These are phyloP conservation scores for Erinaceus europaeus DNA, from an alignment of 2,113 vertebrate genomes.

Conservation along the genomic window DNA sequence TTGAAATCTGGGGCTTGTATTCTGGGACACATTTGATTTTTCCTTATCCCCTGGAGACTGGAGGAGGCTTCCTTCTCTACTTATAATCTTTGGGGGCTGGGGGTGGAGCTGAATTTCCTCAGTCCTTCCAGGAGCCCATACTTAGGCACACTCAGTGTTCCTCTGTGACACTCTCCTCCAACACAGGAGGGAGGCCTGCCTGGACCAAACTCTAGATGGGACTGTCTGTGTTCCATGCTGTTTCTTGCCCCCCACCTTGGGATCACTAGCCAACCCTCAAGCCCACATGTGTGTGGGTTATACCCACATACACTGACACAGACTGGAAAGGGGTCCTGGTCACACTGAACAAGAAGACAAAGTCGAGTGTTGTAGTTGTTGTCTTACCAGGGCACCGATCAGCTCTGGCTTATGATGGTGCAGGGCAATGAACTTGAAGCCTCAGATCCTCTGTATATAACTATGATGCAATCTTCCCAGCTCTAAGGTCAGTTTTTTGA, in stretches of 20 bases:
- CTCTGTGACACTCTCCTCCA: background rate
- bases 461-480: too few relatives aligned
- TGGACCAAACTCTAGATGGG: background rate
- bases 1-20: background rate
- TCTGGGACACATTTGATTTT: background rate
- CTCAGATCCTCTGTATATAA: too few relatives aligned
- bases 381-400: too few relatives aligned
- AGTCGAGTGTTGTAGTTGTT: too few relatives aligned
- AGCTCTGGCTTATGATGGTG: too few relatives aligned
- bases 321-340: background rate
- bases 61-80: background rate
- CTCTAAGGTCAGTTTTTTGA: too few relatives aligned
- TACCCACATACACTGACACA: too few relatives aligned
- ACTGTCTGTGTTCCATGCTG: accelerated
- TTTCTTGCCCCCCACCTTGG: background rate
- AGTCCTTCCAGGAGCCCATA: background rate
- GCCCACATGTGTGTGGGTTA: too few relatives aligned
- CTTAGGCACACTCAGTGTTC: background rate
- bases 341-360: background rate
- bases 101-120: background rate
- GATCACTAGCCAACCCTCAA: too few relatives aligned
- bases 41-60: accelerated
- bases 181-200: background rate
- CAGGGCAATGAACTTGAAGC: too few relatives aligned
- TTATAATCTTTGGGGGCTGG: background rate